These are phyloP conservation scores for Paradoxurus hermaphroditus DNA, from an alignment of 2,113 vertebrate species.

Conservation along the genomic window DNA sequence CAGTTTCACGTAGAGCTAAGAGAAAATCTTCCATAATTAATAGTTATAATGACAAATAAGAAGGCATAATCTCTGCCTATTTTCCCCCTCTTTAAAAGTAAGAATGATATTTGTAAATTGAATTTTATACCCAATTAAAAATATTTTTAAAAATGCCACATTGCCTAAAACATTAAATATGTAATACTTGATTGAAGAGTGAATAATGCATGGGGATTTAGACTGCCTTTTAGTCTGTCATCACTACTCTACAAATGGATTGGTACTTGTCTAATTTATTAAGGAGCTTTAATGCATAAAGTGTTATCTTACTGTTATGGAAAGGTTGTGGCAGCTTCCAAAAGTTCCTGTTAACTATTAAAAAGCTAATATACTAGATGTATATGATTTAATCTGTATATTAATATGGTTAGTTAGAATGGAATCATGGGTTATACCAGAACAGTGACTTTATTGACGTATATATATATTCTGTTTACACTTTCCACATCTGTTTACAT, in stretches of 20 bases:
- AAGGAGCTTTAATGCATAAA: not conserved
- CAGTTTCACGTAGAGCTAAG: not conserved
- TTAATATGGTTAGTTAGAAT: not conserved
- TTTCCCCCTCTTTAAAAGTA: not conserved
- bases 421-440: not conserved
- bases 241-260: not conserved
- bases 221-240: not conserved
- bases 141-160: not conserved
- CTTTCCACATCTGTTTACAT: not conserved
- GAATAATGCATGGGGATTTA: not conserved
- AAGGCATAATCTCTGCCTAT: not conserved
- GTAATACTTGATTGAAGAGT: not conserved
- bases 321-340: not conserved
- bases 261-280: not conserved
- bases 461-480: slow-evolving; percentile 14
- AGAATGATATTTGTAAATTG: not conserved
- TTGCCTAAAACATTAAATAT: not conserved
- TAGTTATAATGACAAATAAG: not conserved
- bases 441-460: not conserved
- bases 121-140: not conserved
- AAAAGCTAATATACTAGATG: not conserved
- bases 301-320: not conserved
- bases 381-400: not conserved
- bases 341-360: not conserved
- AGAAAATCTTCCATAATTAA: not conserved